These are phyloP conservation scores for Delia radicum DNA, from an alignment of 1,140 invertebrate species.

Conservation along the genomic window DNA sequence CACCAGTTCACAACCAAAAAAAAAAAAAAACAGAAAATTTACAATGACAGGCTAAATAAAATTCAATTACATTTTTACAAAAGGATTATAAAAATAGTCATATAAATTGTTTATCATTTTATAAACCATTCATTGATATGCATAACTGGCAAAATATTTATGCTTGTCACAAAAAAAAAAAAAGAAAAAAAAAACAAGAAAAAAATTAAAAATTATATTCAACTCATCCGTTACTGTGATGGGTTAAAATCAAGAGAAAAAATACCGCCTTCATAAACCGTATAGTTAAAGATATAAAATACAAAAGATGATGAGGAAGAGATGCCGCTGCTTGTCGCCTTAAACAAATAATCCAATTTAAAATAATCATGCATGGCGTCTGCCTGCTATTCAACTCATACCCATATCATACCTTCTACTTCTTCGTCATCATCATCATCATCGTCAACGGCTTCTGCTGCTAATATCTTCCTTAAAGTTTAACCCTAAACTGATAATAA, in stretches of 20 bases:
- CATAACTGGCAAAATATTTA: constrained; percentile 14
- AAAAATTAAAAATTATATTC: neutral
- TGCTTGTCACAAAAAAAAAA: no score
- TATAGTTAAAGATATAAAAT: neutral
- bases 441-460: neutral
- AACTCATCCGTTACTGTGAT: neutral
- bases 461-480: neutral
- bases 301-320: constrained; percentile 1
- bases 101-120: neutral
- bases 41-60: neutral
- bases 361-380: constrained; percentile 21
- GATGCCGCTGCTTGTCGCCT: constrained; percentile 21
- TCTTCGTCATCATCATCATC: neutral
- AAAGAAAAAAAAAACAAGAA: no score
- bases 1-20: neutral
- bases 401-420: neutral
- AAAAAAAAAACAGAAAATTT: neutral
- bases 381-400: neutral
- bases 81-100: neutral
- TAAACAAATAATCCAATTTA: constrained; percentile 24
- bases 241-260: neutral
- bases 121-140: constrained; percentile 8
- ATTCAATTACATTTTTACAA: constrained; percentile 3
- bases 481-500: no score
- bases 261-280: neutral